Base-by-base conservation (phyloP, 1,140 invertebrate species). In the Schlechtendalia chinensis region DNA sequence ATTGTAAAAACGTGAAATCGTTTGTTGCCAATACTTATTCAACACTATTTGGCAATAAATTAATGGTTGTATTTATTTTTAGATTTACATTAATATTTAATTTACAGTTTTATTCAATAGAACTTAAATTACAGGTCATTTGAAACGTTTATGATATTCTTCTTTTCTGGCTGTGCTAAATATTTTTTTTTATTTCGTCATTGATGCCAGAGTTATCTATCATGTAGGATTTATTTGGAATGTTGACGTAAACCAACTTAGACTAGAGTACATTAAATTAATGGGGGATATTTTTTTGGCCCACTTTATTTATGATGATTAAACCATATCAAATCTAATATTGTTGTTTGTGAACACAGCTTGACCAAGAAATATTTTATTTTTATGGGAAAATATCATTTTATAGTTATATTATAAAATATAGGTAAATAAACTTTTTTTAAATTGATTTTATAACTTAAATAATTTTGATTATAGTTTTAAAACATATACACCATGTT, bases 151-250 rank as follows among this genome's bases (percentile, higher is more conserved):
- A 39, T 39, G 32, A 39, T 39, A 39, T 39, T 39, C 3, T 39
- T 39, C 3, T 39, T 39, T 39, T 39, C 8, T 39, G 32, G 32
- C 32, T 39, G 32, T 4, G 32, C 8, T 39, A 39, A 63, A 17
- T 17, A 32, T 63, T 63, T 59, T 58, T 6, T 27, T 59, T 32
- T 63, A 29, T 63, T 63, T 63, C 27, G 17, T 27, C 29, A 63
- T 19, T 29, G 61, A 32, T 63, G 61, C 61, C 61, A 63, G 24
- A 61, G 61, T 63, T 63, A 32, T 63, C 61, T 63, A n/a, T 61
- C 29, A 61, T 16, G 17, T 65, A 22, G 63, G n/a, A 65, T n/a
- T 65, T 67, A 45, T 67, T 67, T 67, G 63, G 39, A 67, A 67
- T 67, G 63, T 67, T 67, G 32, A 67, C 63, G 63, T 67, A 45